Evolutionary conservation across 2,797 vertebrate genomes (phyloP).

Genomic region (Lacerta agilis): DNA sequence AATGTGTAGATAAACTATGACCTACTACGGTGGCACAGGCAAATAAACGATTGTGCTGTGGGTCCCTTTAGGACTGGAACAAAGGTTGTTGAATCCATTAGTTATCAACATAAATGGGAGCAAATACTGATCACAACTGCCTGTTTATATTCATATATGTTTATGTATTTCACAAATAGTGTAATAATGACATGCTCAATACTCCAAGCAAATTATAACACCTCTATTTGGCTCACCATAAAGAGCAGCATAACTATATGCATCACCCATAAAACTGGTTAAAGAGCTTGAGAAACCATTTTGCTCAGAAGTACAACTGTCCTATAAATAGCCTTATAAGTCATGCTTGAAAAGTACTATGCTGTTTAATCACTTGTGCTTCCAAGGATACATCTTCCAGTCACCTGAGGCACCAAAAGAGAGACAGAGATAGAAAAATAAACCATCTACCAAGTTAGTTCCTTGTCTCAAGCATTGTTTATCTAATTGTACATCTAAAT

Average conservation of each 20-base stretch:
- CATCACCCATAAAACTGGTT: conserved; percentile 44
- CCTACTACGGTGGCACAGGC: neutral
- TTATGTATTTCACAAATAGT: conserved; percentile 29
- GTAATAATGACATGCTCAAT: conserved; percentile 24
- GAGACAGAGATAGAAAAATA: neutral
- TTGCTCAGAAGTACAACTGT: conserved; percentile 50
- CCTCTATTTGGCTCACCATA: conserved; percentile 36
- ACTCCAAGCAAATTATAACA: conserved; percentile 31
- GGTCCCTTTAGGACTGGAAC: neutral
- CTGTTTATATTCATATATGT: conserved; percentile 6
- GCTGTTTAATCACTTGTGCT: conserved; percentile 65
- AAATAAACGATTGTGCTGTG: neutral
- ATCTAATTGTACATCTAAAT: conserved; percentile 71
- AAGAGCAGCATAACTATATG: conserved; percentile 43
- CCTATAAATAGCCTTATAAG: conserved; percentile 64
- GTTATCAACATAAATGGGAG: neutral
- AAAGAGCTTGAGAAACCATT: conserved; percentile 56
- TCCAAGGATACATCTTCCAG: conserved; percentile 47
- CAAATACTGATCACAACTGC: neutral
- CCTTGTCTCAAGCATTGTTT: conserved; percentile 50
- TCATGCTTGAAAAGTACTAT: conserved; percentile 59
- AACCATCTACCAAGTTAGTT: conserved; percentile 48
- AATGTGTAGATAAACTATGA: neutral
- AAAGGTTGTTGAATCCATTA: neutral
- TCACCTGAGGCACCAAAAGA: conserved; percentile 47